A percentile compares a stretch with the other conserved stretches of the same genome.
Evolutionary conservation across 1,140 invertebrate genomes (phyloP).

Genomic region (Drosophila sturtevanti): DNA sequence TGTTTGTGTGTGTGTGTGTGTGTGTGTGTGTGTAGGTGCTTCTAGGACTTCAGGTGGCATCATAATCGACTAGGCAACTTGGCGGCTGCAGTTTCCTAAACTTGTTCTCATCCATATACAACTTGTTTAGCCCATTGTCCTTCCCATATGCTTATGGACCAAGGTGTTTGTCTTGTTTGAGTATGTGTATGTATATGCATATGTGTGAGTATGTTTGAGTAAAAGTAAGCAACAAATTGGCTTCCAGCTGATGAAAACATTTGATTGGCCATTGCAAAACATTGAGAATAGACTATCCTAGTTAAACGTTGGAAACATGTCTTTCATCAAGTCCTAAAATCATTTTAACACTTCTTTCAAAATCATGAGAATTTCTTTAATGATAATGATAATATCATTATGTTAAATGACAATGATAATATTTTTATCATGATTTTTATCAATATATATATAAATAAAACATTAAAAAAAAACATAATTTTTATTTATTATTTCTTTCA

Average conservation of each 20-base stretch:
- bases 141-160: not conserved
- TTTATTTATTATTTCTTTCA: no score
- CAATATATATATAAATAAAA: no score
- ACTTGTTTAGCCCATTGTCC: not conserved
- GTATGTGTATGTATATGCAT: not conserved
- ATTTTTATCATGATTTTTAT: no score
- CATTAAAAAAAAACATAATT: no score
- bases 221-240: not conserved
- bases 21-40: constrained; percentile 11
- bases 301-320: not conserved
- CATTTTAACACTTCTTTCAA: no score
- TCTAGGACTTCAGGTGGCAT: constrained; percentile 20
- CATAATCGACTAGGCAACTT: constrained; percentile 54
- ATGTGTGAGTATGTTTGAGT: not conserved
- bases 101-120: no score
- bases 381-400: no score
- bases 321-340: no score
- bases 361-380: no score
- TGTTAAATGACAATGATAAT: no score
- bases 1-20: constrained; percentile 13
- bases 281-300: not conserved
- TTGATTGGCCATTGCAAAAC: not conserved
- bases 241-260: not conserved
- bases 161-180: not conserved
- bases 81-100: not conserved